phyloP scores from a whole-genome alignment of 2,113 vertebrate species.

The Sprattus sprattus region DNA sequence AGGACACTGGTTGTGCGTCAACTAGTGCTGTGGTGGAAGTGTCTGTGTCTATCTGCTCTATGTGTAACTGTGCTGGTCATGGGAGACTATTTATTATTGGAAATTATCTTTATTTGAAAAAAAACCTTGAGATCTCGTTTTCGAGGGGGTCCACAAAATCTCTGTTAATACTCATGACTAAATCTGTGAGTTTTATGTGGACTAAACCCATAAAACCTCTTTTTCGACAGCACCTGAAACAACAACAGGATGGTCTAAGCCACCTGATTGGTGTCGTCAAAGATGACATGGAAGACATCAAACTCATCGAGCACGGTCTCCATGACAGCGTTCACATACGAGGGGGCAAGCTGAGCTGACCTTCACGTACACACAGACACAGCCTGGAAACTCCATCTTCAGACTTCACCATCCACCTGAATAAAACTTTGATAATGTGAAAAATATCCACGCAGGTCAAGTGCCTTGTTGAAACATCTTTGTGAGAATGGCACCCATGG shows the following conservation, averaged over 20 bases:
- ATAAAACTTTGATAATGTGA: constrained; percentile 4
- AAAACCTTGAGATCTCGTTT: too few species aligned
- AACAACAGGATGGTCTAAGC: constrained; percentile 94
- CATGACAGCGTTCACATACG: constrained; percentile 85
- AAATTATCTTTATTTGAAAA: too few species aligned
- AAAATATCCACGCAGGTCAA: neutral
- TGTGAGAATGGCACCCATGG: neutral
- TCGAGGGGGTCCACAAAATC: too few species aligned
- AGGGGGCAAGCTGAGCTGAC: constrained; percentile 83
- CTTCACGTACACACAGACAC: neutral
- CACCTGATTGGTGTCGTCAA: constrained; percentile 95
- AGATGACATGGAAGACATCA: constrained; percentile 95
- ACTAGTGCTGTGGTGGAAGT: neutral
- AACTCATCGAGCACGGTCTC: constrained; percentile 89
- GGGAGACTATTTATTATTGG: too few species aligned
- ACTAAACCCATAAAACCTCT: neutral
- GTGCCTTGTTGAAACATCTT: neutral
- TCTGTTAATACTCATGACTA: neutral
- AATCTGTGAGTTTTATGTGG: neutral
- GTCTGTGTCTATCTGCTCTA: neutral
- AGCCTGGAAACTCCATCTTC: neutral
- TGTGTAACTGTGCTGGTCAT: too few species aligned
- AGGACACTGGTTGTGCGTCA: too few species aligned
- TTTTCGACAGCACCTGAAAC: constrained; percentile 86
- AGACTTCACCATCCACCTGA: neutral